Percentiles rank a stretch among this genome's conserved stretches.
Conservation (phyloP, 1,140 invertebrate genomes). For the Oreohelix idahoensis region DNA sequence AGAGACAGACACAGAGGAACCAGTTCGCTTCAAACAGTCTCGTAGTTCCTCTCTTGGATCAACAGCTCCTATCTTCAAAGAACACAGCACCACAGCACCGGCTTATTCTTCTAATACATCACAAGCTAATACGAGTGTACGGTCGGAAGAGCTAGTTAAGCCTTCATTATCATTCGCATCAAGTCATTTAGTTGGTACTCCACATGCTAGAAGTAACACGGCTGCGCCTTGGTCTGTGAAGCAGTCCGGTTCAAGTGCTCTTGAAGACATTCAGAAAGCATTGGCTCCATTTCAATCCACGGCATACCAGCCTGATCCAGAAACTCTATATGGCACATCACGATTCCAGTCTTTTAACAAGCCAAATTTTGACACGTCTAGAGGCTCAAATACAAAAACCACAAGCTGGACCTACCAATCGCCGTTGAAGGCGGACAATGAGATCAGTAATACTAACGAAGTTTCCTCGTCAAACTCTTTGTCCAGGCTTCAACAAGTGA, state of each 20-base stretch:
- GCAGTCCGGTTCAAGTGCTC: conserved; percentile 10
- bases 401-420: conserved; percentile 34
- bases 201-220: background rate
- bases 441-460: background rate
- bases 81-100: background rate
- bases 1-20: conserved; percentile 50
- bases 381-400: conserved; percentile 9
- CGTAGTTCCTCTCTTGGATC: background rate
- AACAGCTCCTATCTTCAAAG: too few relatives aligned
- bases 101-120: background rate
- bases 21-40: too few relatives aligned
- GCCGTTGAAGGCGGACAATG: background rate
- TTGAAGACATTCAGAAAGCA: conserved; percentile 33
- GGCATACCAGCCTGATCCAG: conserved; percentile 30
- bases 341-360: conserved; percentile 24
- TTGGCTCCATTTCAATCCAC: conserved; percentile 19
- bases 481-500: conserved; percentile 41
- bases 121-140: background rate
- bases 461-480: background rate
- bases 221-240: background rate
- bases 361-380: conserved; percentile 13
- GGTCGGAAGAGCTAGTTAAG: background rate
- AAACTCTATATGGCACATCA: conserved; percentile 26
- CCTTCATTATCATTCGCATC: background rate
- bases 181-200: background rate